Base-by-base conservation (phyloP, 2,113 vertebrate genomes). In the Aix galericulata region DNA sequence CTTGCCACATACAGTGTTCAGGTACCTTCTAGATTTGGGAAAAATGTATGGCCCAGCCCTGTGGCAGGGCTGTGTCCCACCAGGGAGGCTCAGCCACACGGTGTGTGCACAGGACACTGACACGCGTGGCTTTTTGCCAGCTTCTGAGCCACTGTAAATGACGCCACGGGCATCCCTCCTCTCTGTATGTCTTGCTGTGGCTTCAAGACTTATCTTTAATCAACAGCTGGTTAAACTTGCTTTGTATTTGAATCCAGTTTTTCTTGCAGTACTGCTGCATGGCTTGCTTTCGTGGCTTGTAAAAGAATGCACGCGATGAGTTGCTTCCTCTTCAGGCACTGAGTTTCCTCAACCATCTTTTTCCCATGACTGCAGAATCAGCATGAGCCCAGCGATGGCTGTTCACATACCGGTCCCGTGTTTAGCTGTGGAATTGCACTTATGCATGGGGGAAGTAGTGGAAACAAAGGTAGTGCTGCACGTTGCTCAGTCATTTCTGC, bases 241-340 rank as follows among this genome's bases (percentile, higher is more conserved):
- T 93, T 88, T 10, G 1, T 38, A 26, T 46, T 55, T 68, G 13
- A 68, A 50, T 77, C 23, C 27, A 13, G 3, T 53, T 94, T 86
- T 50, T 81, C 59, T 82, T 82, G 48, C 31, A 53, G 0, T 53
- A 13, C 15, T 46, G 59, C 42, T 2, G 5, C 31, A 31, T 42
- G 8, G 8, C 89, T 85, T 76, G n/a, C 22, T 77, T 23, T 42
- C 13, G 23, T 50, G 36, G 5, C 1, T 76, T 69, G 60, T 31
- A 14, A 68, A 84, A 89, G 8, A 32, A 14, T 13, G 11, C 7
- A 2, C 0, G 1, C 2, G 3, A 32, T 26, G 29, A n/a, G 15
- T 62, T 1, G 1, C 53, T 82, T 83, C 34, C 4, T 76, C 14
- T 10, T 0, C 13, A 29, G 55, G 48, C 1, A 0, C 29, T 22